Conservation (phyloP, 2,888 invertebrate species). For the Cosmopolites sordidus region DNA sequence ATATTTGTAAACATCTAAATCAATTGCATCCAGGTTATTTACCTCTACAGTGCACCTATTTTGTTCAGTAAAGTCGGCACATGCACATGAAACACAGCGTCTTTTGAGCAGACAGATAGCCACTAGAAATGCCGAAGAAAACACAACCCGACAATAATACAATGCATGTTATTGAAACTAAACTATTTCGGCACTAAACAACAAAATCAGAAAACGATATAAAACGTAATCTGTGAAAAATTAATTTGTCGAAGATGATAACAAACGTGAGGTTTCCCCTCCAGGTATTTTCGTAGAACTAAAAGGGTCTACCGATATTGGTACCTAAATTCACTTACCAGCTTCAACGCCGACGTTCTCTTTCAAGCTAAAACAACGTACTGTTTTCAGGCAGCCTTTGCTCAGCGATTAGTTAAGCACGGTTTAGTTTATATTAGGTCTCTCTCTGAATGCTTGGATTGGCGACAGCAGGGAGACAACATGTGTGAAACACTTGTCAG, state of each 20-base stretch:
- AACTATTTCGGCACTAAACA: neutral
- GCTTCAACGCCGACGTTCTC: conserved; percentile 11
- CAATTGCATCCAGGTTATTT: conserved; percentile 23
- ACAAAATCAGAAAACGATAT: too few species aligned
- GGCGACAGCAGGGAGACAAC: conserved; percentile 13
- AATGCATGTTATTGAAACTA: neutral
- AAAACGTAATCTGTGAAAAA: too few species aligned
- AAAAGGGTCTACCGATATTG: conserved; percentile 14
- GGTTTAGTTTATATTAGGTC: conserved; percentile 26
- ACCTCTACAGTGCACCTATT: conserved; percentile 23
- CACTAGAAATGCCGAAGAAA: neutral
- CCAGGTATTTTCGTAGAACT: neutral
- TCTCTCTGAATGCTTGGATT: conserved; percentile 11
- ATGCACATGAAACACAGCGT: conserved; percentile 17
- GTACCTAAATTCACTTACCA: conserved; percentile 23
- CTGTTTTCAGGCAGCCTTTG: conserved; percentile 20
- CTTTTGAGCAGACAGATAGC: neutral
- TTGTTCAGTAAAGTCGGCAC: conserved; percentile 18
- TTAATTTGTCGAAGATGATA: too few species aligned
- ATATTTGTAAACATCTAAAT: too few species aligned
- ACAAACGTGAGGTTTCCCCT: neutral
- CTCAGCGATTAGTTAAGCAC: conserved; percentile 16
- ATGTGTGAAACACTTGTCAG: conserved; percentile 24
- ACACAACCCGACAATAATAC: neutral
- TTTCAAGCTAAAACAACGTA: conserved; percentile 11